These are phyloP conservation scores for Onthophagus taurus DNA, from an alignment of 1,140 invertebrate genomes.

Conservation along the genomic window DNA sequence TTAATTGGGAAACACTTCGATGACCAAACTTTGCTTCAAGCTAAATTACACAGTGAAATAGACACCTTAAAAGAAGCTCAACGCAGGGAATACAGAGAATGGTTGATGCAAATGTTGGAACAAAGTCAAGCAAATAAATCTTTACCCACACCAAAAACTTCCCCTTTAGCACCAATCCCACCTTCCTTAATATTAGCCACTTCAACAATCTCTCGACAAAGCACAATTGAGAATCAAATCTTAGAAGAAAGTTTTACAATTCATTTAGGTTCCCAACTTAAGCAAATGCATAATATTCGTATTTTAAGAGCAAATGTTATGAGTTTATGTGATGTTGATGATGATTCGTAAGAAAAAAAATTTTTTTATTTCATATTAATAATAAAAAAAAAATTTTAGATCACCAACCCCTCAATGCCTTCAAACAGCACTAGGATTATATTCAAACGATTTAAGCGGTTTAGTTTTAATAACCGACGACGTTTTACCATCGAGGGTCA, in stretches of 20 bases:
- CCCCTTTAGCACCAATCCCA: conserved; percentile 31
- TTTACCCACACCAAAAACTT: conserved; percentile 40
- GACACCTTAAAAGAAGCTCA: conserved; percentile 67
- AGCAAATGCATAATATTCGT: conserved; percentile 96
- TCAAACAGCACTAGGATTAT: conserved; percentile 87
- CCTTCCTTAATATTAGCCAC: conserved; percentile 13
- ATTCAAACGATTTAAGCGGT: conserved; percentile 84
- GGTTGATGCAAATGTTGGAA: conserved; percentile 67
- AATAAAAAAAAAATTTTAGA: no score
- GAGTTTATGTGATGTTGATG: conserved; percentile 67
- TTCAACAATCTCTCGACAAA: background rate
- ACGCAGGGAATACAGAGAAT: conserved; percentile 69
- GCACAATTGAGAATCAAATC: conserved; percentile 17
- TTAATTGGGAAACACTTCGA: conserved; percentile 70
- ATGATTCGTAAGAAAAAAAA: conserved; percentile 34
- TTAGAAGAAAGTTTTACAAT: conserved; percentile 96
- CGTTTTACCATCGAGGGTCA: conserved; percentile 62
- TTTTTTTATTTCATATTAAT: no score
- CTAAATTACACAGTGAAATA: conserved; percentile 62
- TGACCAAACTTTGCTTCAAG: conserved; percentile 60
- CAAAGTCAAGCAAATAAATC: conserved; percentile 50
- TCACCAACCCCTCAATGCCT: conserved; percentile 65
- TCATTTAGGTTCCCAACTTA: conserved; percentile 93
- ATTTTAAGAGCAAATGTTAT: conserved; percentile 79
- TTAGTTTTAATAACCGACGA: conserved; percentile 77